Conservation (phyloP, 2,797 vertebrate species). For the Delichon dasypus region DNA sequence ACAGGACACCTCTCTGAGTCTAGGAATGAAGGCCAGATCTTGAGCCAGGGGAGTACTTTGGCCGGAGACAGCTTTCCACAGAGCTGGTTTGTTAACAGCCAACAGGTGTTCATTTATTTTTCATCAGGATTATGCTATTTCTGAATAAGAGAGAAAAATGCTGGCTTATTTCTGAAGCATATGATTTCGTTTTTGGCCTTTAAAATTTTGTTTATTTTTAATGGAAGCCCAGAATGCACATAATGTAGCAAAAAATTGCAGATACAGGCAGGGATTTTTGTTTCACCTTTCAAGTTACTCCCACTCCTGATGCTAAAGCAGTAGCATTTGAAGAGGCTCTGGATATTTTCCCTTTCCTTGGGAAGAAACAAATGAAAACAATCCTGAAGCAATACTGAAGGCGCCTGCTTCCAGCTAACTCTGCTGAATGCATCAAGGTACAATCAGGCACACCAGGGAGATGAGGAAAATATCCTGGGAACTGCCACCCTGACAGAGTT, state of each 20-base stretch:
- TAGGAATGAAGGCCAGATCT: neutral
- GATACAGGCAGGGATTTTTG: neutral
- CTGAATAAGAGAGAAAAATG: neutral
- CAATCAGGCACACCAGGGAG: neutral
- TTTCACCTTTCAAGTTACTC: conserved; percentile 22
- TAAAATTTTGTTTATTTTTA: conserved; percentile 6
- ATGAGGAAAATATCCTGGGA: neutral
- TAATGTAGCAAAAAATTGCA: conserved; percentile 26
- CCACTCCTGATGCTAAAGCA: neutral
- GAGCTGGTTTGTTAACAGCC: neutral
- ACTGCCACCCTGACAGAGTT: neutral
- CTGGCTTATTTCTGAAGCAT: neutral
- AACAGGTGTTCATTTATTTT: neutral
- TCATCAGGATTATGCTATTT: neutral
- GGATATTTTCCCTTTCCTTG: neutral
- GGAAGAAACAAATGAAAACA: neutral
- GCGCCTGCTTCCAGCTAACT: neutral
- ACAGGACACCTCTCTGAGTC: neutral
- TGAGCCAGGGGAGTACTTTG: neutral
- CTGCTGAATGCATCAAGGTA: neutral
- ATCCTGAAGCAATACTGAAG: neutral
- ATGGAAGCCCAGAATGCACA: conserved; percentile 1
- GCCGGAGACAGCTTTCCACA: neutral
- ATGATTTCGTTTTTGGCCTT: neutral
- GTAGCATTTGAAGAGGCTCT: neutral